Evolutionary conservation across 2,797 vertebrate genomes (phyloP).

Genomic region (Neoniphon sammara): DNA sequence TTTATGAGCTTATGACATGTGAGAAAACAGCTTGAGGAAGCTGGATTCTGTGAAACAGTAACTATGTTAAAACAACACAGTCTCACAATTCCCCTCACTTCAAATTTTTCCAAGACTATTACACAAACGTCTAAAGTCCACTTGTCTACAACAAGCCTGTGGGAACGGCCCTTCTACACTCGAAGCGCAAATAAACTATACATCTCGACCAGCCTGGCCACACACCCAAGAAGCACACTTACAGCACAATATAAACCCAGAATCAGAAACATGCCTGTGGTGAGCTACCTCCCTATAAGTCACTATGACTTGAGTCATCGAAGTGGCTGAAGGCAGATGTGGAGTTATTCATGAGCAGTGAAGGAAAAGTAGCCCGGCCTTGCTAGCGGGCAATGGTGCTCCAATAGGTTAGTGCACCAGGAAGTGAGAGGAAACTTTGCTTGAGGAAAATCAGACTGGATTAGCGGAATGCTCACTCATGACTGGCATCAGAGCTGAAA

Average conservation of each 20-base stretch:
- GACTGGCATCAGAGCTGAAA: slow-evolving; percentile 7
- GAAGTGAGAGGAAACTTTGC: neutral
- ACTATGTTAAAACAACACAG: neutral
- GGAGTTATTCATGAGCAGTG: neutral
- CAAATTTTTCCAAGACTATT: neutral
- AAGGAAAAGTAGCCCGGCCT: neutral
- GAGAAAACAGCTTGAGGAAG: neutral
- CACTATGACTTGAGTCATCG: slow-evolving; percentile 3
- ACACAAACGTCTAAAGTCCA: slow-evolving; percentile 6
- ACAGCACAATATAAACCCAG: neutral
- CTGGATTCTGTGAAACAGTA: slow-evolving; percentile 6
- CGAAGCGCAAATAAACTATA: neutral
- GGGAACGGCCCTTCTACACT: neutral
- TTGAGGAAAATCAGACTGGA: slow-evolving; percentile 6
- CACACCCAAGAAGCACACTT: neutral
- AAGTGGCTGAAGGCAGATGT: neutral
- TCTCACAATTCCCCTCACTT: neutral
- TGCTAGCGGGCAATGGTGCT: neutral
- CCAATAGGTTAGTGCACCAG: too few relatives aligned
- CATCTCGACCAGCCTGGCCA: neutral
- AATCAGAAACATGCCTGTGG: neutral
- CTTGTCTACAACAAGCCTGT: neutral
- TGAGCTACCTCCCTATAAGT: neutral
- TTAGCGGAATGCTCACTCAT: slow-evolving; percentile 15
- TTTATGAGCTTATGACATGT: slow-evolving; percentile 1